These are phyloP conservation scores for Myotis lucifugus DNA, from an alignment of 2,113 vertebrate species.

Conservation along the genomic window DNA sequence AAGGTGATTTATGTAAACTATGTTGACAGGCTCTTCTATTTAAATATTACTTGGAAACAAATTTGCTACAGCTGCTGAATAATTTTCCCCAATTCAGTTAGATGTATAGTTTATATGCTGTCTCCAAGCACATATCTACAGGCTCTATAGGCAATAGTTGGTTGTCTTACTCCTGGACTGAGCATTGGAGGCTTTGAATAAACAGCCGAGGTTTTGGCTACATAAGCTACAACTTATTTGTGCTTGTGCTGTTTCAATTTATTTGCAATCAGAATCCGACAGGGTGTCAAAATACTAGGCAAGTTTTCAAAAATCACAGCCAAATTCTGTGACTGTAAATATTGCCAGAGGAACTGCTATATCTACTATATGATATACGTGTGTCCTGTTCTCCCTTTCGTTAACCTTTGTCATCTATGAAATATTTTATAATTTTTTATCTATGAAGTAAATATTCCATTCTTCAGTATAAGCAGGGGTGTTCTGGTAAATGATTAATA, in stretches of 20 bases:
- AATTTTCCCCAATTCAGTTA: background rate
- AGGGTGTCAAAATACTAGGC: background rate
- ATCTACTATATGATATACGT: background rate
- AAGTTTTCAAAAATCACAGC: constrained; percentile 16
- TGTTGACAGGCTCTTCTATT: background rate
- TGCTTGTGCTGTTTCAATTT: background rate
- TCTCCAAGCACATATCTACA: background rate
- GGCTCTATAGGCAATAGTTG: background rate
- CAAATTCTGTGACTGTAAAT: constrained; percentile 1
- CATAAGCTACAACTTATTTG: background rate
- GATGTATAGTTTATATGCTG: background rate
- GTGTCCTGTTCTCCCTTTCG: background rate
- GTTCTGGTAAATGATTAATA: background rate
- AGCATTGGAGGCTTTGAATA: background rate
- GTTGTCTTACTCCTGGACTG: background rate
- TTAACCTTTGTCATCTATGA: background rate
- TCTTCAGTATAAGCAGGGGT: background rate
- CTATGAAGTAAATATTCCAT: background rate
- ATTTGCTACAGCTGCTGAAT: background rate
- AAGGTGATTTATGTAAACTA: background rate
- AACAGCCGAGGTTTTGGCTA: background rate
- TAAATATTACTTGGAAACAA: constrained; percentile 2
- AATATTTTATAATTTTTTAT: background rate
- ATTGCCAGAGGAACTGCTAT: background rate
- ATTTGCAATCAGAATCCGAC: constrained; percentile 35